Percentiles rank a stretch among this genome's conserved stretches.
Conservation (phyloP, 2,888 invertebrate genomes). For the Arge pagana region DNA sequence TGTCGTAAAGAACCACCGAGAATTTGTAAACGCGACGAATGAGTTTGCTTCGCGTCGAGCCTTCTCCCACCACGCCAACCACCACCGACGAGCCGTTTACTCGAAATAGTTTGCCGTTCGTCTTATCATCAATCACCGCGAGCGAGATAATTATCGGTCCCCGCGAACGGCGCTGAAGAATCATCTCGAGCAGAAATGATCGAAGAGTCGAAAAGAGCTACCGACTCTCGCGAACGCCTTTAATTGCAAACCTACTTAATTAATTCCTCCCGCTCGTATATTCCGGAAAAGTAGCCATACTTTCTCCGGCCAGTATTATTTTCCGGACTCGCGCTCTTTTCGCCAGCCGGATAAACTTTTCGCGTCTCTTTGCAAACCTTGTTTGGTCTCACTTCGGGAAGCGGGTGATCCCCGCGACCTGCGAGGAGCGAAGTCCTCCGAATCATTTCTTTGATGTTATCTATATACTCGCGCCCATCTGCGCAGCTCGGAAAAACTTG, state of each 20-base stretch:
- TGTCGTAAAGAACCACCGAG: too few species aligned
- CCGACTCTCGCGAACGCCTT: not conserved
- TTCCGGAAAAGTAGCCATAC: too few species aligned
- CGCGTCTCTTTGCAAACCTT: not conserved
- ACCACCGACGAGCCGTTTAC: too few species aligned
- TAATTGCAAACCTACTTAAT: not conserved
- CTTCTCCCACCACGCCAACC: too few species aligned
- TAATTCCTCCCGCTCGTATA: not conserved
- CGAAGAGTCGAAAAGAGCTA: too few species aligned
- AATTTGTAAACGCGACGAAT: too few species aligned
- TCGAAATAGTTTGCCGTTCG: slow-evolving; percentile 11
- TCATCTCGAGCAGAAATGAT: too few species aligned
- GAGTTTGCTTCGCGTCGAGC: too few species aligned
- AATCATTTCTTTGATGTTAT: slow-evolving; percentile 12
- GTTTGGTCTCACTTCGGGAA: not conserved
- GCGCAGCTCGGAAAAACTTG: slow-evolving; percentile 4
- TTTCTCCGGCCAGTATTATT: too few species aligned
- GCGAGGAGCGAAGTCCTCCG: not conserved
- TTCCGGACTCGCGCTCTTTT: not conserved
- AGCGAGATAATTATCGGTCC: too few species aligned
- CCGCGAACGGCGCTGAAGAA: too few species aligned
- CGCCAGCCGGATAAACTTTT: not conserved
- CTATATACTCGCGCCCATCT: slow-evolving; percentile 11
- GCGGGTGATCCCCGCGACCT: slow-evolving; percentile 6
- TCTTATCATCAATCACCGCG: slow-evolving; percentile 7